Evolutionary conservation across 2,888 invertebrate genomes (phyloP), one percentile per base, ranked within the genome.

Genomic region (Cryptocephalus primarius): DNA sequence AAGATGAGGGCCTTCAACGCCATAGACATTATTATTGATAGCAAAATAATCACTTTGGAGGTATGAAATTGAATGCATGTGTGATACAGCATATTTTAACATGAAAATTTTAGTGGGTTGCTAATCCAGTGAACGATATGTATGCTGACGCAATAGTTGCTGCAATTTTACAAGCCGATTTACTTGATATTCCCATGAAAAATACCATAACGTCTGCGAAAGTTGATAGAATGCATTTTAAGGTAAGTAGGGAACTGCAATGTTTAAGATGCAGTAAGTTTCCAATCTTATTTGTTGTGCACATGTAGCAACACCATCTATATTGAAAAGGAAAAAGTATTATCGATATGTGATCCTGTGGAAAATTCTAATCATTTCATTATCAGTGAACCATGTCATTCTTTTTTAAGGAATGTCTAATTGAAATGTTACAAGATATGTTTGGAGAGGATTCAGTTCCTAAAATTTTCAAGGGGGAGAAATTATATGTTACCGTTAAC

Each of bases 91-190:
- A 39, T 9, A 8, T 9, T 39, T 39, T 13, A 10, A 39, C 9
- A 4, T 39, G 13, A 10, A 39, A 39, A 39, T 36, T 61, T 46
- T 71, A 87, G 79, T 99, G 97, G 97, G 76, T 83, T 40, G 92
- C 95, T 8, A 89, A 87, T 64, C 95, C 97, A 1, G 86, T 95
- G 40, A 87, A 92, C 63, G 97, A 99, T 71, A 96, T 97, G 93
- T 97, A 87, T 71, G 96, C 97, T 32, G 97, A 99, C 74, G 88
- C 96, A 32, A 85, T 94, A 32, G 76, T 95, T 45, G 88, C 90
- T 0, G 91, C 87, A 39, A 76, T 95, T 36, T 75, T 97, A 58
- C 85, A 89, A 67, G 90, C 91, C 0, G 87, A 88, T 64, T 68
- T 79, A 55, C 72, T 82, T 42, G 82, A 82, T 43, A 74, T 75